Evolutionary conservation across 2,888 invertebrate genomes (phyloP).

Genomic region (Leucophenga montana): DNA sequence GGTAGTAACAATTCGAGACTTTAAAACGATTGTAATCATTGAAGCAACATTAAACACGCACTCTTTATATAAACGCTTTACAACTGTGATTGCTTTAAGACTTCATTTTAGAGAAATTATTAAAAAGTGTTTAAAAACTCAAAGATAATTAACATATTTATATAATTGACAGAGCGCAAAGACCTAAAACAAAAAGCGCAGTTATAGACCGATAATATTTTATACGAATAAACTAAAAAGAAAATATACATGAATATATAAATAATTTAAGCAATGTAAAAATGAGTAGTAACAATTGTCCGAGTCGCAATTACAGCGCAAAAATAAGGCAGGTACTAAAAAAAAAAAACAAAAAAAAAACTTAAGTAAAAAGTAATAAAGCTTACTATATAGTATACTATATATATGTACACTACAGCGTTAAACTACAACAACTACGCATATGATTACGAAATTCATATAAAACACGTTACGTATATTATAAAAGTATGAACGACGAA

Average conservation of each 20-base stretch:
- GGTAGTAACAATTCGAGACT: no score
- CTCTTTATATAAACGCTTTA: no score
- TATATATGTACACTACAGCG: neutral
- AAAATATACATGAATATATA: no score
- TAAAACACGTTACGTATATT: constrained; percentile 14
- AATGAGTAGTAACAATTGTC: no score
- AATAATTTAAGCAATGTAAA: no score
- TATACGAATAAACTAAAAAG: no score
- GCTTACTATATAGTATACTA: no score
- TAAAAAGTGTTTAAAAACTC: neutral
- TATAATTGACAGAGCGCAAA: constrained; percentile 7
- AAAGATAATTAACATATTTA: neutral
- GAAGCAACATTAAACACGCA: neutral
- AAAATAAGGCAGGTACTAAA: neutral
- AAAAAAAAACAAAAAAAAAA: neutral
- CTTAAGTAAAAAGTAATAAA: no score
- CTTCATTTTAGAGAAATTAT: constrained; percentile 5
- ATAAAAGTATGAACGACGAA: neutral
- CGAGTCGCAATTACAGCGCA: neutral
- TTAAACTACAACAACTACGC: neutral
- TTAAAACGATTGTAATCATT: neutral
- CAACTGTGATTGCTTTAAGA: no score
- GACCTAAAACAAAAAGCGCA: neutral
- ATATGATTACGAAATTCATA: constrained; percentile 6
- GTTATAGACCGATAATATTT: neutral